Base-by-base conservation (phyloP, 2,113 vertebrate genomes). In the Brienomyrus brachyistius region DNA sequence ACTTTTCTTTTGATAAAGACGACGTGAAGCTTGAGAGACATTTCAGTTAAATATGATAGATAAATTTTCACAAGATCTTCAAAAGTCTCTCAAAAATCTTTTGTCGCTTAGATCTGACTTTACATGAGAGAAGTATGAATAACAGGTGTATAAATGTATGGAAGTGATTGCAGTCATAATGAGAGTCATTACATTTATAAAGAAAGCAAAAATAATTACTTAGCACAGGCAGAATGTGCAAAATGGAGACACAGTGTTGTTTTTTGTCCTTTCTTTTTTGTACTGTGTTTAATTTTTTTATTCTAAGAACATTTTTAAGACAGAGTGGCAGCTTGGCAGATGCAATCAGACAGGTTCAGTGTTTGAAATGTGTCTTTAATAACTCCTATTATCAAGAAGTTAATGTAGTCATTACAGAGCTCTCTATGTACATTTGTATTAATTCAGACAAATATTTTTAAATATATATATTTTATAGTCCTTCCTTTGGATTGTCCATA, bases 1-100 rank as follows among this genome's bases (percentile, higher is more conserved):
- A 91, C 92, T 92, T 59, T 35, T 87, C 90, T 91, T 91, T 93
- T 88, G 89, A 91, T 90, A 27, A n/a, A 74, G 54, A 13, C 2
- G 89, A 17, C 50, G 45, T 48, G 5, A 88, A 77, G 70, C 88
- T 35, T 82, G 48, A 40, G 48, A 82, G 77, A 89, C 23, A 51
- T 89, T 89, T 70, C 35, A 21, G 74, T 84, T 59, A 40, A 84
- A 89, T 89, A 43, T 11, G 48, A 89, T 27, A 77, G 31, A 89
- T n/a, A 74, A 1, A 77, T 35, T 80, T 59, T 82, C 66, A 48
- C 10, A 59, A 56, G 48, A 89, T 62, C 23, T 51, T 54, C 27
- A 35, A 7, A 43, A 70, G 51, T 59, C n/a, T 51, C 11, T 89
- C 51, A 43, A 23, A 84, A 82, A 45, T 51, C 19, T 13, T 52